Conservation (phyloP, 2,113 vertebrate species). For the Gallinago paraguaiae region DNA sequence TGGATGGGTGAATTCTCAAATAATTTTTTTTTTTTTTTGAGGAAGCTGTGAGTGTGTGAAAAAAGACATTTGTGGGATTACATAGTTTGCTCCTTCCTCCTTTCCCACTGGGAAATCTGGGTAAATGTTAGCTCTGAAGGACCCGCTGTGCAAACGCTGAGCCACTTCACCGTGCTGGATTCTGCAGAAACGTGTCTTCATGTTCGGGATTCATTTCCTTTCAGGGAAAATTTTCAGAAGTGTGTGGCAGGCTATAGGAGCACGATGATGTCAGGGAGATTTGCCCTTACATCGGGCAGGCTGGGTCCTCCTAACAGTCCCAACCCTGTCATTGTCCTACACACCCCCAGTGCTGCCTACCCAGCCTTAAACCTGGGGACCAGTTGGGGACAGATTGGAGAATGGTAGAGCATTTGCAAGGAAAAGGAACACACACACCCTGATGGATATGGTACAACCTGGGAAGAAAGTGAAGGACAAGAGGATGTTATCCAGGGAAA, state of each 20-base stretch:
- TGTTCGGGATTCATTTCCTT: background rate
- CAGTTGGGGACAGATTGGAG: background rate
- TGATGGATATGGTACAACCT: too few relatives aligned
- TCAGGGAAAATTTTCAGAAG: background rate
- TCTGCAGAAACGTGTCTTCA: background rate
- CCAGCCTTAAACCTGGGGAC: background rate
- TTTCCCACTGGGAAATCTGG: background rate
- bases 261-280: background rate
- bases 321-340: background rate
- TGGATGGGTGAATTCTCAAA: background rate
- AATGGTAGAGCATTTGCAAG: background rate
- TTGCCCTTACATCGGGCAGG: background rate
- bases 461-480: background rate
- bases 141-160: background rate
- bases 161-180: background rate
- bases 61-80: background rate
- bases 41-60: background rate
- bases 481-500: background rate
- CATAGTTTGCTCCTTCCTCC: background rate
- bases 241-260: background rate
- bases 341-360: background rate
- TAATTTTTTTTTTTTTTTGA: background rate
- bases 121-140: conserved; percentile 5
- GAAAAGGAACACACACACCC: background rate
- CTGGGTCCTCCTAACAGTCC: background rate